phyloP scores from a whole-genome alignment of 2,797 vertebrate genomes.

The Channallabes apus region DNA sequence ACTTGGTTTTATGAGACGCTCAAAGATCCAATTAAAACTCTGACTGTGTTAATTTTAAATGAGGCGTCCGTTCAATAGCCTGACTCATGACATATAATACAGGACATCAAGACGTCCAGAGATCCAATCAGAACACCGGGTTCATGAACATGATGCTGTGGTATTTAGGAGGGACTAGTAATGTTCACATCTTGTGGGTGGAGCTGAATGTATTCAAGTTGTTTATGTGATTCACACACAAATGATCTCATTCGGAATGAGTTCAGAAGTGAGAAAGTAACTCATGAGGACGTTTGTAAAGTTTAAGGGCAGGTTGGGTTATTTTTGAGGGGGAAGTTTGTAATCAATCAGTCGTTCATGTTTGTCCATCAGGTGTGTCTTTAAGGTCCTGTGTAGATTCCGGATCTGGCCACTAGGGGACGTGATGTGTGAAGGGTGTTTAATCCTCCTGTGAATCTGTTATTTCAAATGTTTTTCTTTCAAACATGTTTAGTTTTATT shows the following conservation, averaged over 20 bases:
- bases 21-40: neutral
- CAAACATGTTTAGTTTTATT: neutral
- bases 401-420: neutral
- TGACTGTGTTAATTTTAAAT: neutral
- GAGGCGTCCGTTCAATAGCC: no score
- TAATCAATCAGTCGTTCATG: neutral
- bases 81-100: no score
- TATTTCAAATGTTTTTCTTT: neutral
- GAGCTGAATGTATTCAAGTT: neutral
- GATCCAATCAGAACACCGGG: neutral
- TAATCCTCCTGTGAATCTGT: neutral
- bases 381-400: neutral
- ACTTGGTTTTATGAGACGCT: neutral
- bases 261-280: neutral
- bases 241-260: neutral
- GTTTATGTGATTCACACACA: neutral
- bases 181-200: neutral
- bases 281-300: neutral
- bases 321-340: neutral
- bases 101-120: neutral
- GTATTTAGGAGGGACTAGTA: neutral
- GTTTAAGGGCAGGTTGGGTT: neutral
- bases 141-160: neutral
- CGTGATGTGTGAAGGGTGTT: neutral
- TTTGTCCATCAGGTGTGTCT: neutral